Base-by-base conservation (phyloP, 1,140 invertebrate species). In the Rhynchophorus ferrugineus region DNA sequence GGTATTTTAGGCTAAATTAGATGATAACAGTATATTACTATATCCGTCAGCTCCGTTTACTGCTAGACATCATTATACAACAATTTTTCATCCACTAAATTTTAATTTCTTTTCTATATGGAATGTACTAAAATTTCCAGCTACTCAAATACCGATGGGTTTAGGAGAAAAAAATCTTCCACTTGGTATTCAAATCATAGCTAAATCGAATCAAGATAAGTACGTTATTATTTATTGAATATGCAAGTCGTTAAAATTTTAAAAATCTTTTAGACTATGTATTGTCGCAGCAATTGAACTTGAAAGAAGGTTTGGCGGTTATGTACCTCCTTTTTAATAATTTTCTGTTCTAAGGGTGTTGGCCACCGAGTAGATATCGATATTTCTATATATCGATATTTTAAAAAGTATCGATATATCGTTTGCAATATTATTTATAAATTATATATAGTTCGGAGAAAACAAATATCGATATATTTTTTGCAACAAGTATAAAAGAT, bases 41-140 rank as follows among this genome's bases (percentile, higher is more conserved):
- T 95, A 87, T 69, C 91, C 92, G 16, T 83, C 86, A 1, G 82
- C 85, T 51, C 89, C 92, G 1, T 76, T 75, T 16, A 71, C 85
- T 11, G 91, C 92, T 1, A 84, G 83, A 3, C 89, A 91, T 66
- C 93, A 96, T 72, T 84, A 86, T 65, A 78, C 85, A 38, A 78
- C 86, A 24, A 77, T 91, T 56, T 71, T 91, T 1, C 80, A 85
- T 44, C 84, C 89, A 1, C 88, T 80, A 63, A 95, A 95, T 71
- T 95, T 94, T 71, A 77, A 81, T 5, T 93, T 95, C 68, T 93
- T 89, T 69, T 84, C 81, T 19, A 73, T 97, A 33, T 91, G 95
- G 67, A 98, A 96, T 72, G 83, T 83, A 6, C 68, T 96, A 1
- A 81, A 82, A 21, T 71, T 95, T 11, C 93, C 94, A 6, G 83